Conservation (phyloP, 2,113 vertebrate species). For the Daubentonia madagascariensis region DNA sequence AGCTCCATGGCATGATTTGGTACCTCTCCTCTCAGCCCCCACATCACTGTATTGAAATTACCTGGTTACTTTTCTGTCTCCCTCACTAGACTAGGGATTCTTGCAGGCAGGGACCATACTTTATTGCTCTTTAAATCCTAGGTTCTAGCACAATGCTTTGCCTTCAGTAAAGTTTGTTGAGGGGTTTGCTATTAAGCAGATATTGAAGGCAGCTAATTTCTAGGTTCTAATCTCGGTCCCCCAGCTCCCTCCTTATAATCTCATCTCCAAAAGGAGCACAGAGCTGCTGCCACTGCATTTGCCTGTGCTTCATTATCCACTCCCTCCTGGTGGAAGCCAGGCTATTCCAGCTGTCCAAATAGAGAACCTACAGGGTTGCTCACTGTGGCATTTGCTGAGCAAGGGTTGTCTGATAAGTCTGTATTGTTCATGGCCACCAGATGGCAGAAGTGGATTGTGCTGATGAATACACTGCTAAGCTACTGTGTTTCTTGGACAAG, state of each 20-base stretch:
- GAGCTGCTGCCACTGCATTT: neutral
- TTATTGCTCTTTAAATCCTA: neutral
- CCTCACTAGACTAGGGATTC: neutral
- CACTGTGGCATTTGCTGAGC: neutral
- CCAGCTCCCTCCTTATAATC: neutral
- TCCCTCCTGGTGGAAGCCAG: neutral
- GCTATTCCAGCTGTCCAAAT: slow-evolving; percentile 37
- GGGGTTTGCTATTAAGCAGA: neutral
- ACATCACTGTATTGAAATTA: neutral
- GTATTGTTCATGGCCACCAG: slow-evolving; percentile 79
- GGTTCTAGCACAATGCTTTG: neutral
- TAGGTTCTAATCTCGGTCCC: neutral
- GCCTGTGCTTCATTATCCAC: neutral
- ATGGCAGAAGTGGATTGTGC: slow-evolving; percentile 82
- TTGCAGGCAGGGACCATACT: neutral
- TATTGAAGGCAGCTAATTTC: neutral
- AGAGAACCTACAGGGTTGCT: neutral
- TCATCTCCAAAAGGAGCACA: neutral
- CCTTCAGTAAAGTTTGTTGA: neutral
- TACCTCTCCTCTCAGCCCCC: neutral
- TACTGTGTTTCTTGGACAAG: slow-evolving; percentile 41
- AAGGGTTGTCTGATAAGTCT: neutral
- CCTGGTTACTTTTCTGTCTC: neutral
- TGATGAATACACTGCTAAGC: neutral
- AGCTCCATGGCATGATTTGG: neutral